Percentiles rank a stretch among this genome's conserved stretches.
phyloP scores from a whole-genome alignment of 2,113 vertebrate species.

The Tetrao urogallus region DNA sequence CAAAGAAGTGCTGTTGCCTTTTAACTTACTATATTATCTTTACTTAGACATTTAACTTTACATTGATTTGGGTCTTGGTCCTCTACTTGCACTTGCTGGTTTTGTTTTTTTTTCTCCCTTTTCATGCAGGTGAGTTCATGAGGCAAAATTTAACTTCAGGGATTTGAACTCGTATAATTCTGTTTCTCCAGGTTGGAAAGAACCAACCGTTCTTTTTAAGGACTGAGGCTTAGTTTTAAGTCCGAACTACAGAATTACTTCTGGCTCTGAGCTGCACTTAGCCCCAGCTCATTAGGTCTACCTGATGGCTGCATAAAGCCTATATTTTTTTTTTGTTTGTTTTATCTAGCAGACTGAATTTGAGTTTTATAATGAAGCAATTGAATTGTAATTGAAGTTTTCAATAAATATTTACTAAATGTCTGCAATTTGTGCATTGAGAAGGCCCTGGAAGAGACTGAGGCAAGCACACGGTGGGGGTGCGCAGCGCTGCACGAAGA shows the following conservation, averaged over 20 bases:
- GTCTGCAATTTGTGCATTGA: not conserved
- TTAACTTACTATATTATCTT: not conserved
- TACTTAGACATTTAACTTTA: not conserved
- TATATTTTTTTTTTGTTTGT: not conserved
- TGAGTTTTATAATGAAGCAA: not conserved
- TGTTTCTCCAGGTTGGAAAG: not conserved
- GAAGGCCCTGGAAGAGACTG: not conserved
- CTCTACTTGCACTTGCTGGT: not conserved
- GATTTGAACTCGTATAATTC: not conserved
- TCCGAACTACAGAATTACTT: not conserved
- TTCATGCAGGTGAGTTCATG: not conserved
- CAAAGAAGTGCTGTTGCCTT: not conserved
- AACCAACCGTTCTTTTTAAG: not conserved
- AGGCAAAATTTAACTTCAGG: not conserved
- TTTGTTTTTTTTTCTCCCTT: accelerated
- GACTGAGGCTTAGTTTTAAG: not conserved
- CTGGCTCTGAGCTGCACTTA: constrained; percentile 1
- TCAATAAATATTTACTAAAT: constrained; percentile 20
- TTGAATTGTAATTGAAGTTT: not conserved
- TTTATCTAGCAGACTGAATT: not conserved
- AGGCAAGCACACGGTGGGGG: not conserved
- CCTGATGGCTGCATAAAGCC: not conserved
- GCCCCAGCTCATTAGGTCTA: not conserved
- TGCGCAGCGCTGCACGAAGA: not conserved
- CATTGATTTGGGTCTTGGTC: not conserved